phyloP scores from a whole-genome alignment of 2,888 invertebrate genomes.

The Cerastoderma edule region DNA sequence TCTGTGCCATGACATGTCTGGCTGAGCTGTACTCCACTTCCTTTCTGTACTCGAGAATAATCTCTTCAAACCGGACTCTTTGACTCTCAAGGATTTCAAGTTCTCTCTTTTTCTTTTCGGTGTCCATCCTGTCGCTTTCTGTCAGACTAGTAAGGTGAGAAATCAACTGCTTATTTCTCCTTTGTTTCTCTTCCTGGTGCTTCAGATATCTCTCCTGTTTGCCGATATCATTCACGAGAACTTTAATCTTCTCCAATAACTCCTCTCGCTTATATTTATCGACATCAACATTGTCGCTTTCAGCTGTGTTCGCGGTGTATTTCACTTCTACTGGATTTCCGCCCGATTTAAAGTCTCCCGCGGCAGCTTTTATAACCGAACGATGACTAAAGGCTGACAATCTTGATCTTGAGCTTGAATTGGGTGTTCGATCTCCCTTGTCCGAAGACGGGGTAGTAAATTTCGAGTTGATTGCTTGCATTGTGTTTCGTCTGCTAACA shows the following conservation, averaged over 20 bases:
- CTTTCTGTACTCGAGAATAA: too few species aligned
- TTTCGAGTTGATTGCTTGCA: too few species aligned
- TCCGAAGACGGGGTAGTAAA: too few species aligned
- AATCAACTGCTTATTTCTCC: slow-evolving; percentile 8
- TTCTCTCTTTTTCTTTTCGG: not conserved
- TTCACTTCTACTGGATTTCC: not conserved
- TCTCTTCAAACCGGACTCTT: not conserved
- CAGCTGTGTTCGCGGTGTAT: not conserved
- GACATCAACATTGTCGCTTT: not conserved
- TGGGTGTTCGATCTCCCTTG: too few species aligned
- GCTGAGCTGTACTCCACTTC: not conserved
- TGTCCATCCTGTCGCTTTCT: slow-evolving; percentile 3
- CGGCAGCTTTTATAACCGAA: slow-evolving; percentile 1
- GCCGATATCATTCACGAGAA: not conserved
- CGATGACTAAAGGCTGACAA: not conserved
- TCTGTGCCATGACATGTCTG: not conserved
- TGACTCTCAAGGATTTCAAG: not conserved
- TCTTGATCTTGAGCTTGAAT: not conserved
- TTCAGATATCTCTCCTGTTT: slow-evolving; percentile 7
- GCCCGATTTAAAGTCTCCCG: not conserved
- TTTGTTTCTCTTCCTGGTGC: slow-evolving; percentile 20
- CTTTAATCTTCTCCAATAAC: not conserved
- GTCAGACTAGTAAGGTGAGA: slow-evolving; percentile 2
- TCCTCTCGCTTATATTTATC: not conserved
- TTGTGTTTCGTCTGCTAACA: too few species aligned